Conservation (phyloP, 1,140 invertebrate species). For the Hyphantria cunea region DNA sequence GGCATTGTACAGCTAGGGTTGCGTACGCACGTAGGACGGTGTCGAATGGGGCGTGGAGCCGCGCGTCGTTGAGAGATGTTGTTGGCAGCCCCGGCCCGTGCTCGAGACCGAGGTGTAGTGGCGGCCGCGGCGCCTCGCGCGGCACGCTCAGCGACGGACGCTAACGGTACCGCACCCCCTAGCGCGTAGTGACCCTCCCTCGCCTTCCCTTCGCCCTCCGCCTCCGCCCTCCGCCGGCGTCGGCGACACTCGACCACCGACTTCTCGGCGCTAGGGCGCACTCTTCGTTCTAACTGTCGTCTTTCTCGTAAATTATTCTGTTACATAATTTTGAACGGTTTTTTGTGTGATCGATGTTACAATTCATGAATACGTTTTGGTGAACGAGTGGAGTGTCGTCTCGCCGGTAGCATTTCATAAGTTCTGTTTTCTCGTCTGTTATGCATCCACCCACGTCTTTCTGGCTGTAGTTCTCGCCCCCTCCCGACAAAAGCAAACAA, state of each 20-base stretch:
- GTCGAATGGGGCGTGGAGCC: conserved; percentile 72
- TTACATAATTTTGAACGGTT: not conserved
- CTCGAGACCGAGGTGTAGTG: conserved; percentile 82
- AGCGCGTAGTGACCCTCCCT: conserved; percentile 32
- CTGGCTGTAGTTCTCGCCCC: conserved; percentile 46
- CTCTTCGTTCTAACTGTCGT: not conserved
- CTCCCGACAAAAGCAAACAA: conserved; percentile 3
- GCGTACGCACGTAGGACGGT: conserved; percentile 70
- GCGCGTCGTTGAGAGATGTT: conserved; percentile 75
- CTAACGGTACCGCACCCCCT: conserved; percentile 65
- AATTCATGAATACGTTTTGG: not conserved
- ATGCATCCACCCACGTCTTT: conserved; percentile 57
- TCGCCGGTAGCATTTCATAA: conserved; percentile 50
- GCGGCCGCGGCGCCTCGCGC: conserved; percentile 65
- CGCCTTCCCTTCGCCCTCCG: conserved; percentile 18
- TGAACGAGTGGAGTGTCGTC: conserved; percentile 45
- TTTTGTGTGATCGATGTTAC: not conserved
- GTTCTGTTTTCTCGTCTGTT: conserved; percentile 58
- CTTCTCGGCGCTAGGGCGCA: not conserved
- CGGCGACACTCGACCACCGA: conserved; percentile 22
- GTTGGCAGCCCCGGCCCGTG: conserved; percentile 77
- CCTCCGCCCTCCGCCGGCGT: not conserved
- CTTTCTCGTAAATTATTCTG: not conserved
- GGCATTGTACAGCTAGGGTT: conserved; percentile 63
- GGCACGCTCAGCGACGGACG: conserved; percentile 59